A percentile compares a stretch with the other conserved stretches of the same genome.
These are phyloP conservation scores for Girardinus metallicus DNA, from an alignment of 2,797 vertebrate genomes.

Conservation along the genomic window DNA sequence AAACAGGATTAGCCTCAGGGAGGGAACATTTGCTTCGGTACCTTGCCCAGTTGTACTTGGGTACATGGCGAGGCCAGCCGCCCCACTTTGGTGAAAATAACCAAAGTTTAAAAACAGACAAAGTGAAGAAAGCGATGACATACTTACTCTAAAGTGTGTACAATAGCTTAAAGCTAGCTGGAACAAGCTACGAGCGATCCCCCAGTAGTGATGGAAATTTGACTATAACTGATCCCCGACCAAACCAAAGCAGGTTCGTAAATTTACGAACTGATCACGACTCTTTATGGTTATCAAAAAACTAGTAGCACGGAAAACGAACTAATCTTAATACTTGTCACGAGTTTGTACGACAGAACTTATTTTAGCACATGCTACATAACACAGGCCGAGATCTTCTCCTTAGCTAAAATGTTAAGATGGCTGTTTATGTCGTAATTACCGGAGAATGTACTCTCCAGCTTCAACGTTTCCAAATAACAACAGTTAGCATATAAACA, in stretches of 20 bases:
- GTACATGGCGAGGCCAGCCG: not conserved
- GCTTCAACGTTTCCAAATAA: not conserved
- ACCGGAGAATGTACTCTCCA: not conserved
- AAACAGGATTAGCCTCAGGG: not conserved
- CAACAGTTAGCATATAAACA: not conserved
- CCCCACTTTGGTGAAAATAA: not conserved
- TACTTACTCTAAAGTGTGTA: constrained; percentile 55
- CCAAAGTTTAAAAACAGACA: constrained; percentile 13
- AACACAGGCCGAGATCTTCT: constrained; percentile 37
- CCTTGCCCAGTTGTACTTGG: not conserved
- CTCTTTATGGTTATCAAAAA: not conserved
- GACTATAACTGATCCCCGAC: too few species aligned
- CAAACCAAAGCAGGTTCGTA: too few species aligned
- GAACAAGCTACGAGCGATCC: constrained; percentile 19
- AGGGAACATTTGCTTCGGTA: not conserved
- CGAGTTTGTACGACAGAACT: not conserved
- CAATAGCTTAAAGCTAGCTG: constrained; percentile 36
- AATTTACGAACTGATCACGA: not conserved
- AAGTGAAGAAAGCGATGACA: constrained; percentile 29
- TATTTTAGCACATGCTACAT: not conserved
- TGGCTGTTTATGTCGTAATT: not conserved
- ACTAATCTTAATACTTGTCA: not conserved
- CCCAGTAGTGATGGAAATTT: not conserved
- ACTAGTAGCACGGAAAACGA: not conserved
- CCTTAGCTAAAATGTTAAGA: constrained; percentile 6